These are phyloP conservation scores for Bambusicola thoracicus DNA, from an alignment of 2,113 vertebrate genomes.

Conservation along the genomic window DNA sequence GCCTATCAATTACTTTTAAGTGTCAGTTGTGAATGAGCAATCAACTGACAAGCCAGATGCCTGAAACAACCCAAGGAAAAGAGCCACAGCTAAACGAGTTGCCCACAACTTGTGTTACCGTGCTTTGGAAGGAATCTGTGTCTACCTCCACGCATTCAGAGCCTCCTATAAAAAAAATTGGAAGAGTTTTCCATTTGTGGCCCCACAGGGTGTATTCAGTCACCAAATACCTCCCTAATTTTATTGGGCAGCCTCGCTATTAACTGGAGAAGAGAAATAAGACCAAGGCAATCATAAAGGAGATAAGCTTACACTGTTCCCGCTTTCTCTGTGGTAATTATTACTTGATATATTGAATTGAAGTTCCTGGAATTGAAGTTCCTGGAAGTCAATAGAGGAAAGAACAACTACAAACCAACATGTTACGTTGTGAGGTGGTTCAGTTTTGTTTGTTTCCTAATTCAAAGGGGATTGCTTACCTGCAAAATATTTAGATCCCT, in stretches of 20 bases:
- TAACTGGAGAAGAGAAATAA: neutral
- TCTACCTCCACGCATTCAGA: neutral
- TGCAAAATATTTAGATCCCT: neutral
- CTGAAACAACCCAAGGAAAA: neutral
- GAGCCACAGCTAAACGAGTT: neutral
- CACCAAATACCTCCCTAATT: neutral
- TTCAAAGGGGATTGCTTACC: neutral
- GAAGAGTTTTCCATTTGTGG: neutral
- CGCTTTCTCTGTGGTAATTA: neutral
- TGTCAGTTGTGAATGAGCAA: neutral
- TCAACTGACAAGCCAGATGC: neutral
- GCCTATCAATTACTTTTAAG: neutral
- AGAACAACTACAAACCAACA: neutral
- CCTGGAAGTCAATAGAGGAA: neutral
- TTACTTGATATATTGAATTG: neutral
- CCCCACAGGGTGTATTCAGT: neutral
- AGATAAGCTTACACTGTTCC: neutral
- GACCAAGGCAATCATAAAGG: neutral
- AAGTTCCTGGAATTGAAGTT: neutral
- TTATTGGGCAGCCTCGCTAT: neutral
- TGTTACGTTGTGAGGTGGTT: fast-evolving
- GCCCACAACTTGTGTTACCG: fast-evolving
- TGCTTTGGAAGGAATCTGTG: neutral
- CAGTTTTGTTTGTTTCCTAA: neutral
- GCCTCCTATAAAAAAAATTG: neutral